Percentiles rank a stretch among this genome's conserved stretches.
Evolutionary conservation across 2,797 vertebrate genomes (phyloP).

Genomic region (Euthynnus affinis): DNA sequence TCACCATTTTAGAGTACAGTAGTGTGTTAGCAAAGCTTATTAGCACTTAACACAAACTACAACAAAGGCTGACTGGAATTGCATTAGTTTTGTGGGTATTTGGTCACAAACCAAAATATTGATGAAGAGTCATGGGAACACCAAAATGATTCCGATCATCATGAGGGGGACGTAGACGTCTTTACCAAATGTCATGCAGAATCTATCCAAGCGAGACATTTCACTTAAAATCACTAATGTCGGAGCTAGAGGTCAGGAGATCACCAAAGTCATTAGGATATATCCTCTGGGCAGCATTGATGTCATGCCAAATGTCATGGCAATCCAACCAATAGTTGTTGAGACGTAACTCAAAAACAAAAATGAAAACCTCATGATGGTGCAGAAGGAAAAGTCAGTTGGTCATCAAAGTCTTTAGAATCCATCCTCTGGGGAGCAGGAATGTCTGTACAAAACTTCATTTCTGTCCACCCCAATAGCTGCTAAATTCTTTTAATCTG

Average conservation of each 20-base stretch:
- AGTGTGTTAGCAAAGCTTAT: neutral
- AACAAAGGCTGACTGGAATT: neutral
- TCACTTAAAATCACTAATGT: no score
- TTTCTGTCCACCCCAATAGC: neutral
- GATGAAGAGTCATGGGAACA: no score
- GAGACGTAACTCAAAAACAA: neutral
- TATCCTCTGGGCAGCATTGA: neutral
- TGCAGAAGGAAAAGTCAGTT: neutral
- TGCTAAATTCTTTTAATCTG: neutral
- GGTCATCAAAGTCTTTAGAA: neutral
- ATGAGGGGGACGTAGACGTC: no score
- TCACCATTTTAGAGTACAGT: neutral
- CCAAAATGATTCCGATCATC: no score
- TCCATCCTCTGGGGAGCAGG: no score
- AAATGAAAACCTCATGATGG: no score
- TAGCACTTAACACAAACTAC: neutral
- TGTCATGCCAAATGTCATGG: neutral
- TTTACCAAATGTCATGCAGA: no score
- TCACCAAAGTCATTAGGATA: no score
- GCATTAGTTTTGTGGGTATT: neutral
- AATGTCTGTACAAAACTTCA: neutral
- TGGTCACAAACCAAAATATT: no score
- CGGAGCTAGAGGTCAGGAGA: no score
- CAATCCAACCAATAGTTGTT: neutral
- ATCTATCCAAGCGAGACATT: no score